Evolutionary conservation across 2,888 invertebrate species (phyloP).

Genomic region (Spialia ferax): DNA sequence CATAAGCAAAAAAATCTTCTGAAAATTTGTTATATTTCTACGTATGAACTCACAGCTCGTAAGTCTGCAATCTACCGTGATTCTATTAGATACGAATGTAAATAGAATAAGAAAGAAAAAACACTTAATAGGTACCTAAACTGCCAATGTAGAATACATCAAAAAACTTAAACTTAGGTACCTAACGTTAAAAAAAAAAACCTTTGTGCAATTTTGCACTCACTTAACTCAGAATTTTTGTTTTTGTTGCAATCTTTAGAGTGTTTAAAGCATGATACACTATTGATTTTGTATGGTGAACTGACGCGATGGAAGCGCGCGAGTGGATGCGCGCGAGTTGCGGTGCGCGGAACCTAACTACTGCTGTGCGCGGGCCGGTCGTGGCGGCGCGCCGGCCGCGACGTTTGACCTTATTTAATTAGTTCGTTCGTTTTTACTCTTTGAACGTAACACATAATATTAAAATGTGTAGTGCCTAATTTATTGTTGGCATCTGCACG

Average conservation of each 20-base stretch:
- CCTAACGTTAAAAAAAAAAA: background rate
- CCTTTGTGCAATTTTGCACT: background rate
- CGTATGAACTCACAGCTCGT: background rate
- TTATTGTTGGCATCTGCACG: constrained; percentile 75
- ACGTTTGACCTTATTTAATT: constrained; percentile 87
- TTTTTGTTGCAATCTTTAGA: constrained; percentile 5
- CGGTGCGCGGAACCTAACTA: constrained; percentile 64
- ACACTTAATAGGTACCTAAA: no score
- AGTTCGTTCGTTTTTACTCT: constrained; percentile 85
- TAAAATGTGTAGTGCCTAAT: constrained; percentile 80
- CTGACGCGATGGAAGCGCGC: constrained; percentile 14
- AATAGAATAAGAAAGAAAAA: no score
- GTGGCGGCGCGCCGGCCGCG: constrained; percentile 59
- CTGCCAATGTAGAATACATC: no score
- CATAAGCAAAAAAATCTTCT: constrained; percentile 11
- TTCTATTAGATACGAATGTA: constrained; percentile 18
- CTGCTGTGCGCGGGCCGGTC: constrained; percentile 63
- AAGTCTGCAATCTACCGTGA: no score
- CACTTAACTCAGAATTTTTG: constrained; percentile 23
- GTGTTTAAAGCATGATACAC: constrained; percentile 9
- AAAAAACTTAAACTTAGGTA: constrained; percentile 25
- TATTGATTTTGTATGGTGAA: constrained; percentile 18
- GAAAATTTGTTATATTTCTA: constrained; percentile 15
- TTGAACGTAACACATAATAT: constrained; percentile 78
- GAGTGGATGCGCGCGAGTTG: constrained; percentile 50